phyloP scores from a whole-genome alignment of 2,888 invertebrate species.

The Rhogogaster chlorosoma region DNA sequence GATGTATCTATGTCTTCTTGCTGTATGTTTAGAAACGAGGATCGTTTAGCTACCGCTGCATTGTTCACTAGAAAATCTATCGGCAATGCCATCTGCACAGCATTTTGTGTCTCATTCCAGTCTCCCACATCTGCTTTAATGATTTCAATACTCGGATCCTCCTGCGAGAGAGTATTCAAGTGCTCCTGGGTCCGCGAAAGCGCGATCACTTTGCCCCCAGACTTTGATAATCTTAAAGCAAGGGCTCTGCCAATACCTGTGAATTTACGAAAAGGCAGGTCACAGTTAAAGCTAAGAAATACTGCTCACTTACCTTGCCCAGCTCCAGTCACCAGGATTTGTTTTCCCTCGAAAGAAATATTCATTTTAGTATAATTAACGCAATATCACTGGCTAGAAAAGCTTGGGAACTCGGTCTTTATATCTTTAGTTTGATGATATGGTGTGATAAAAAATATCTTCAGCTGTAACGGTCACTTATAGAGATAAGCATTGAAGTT shows the following conservation, averaged over 20 bases:
- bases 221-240: conserved; percentile 84
- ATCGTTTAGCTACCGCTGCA: conserved; percentile 87
- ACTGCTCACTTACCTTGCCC: conserved; percentile 83
- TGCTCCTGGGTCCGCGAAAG: conserved; percentile 85
- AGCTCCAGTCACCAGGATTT: conserved; percentile 93
- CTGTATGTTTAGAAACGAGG: conserved; percentile 85
- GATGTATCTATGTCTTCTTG: conserved; percentile 85
- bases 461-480: neutral
- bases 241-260: conserved; percentile 86
- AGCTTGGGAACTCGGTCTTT: too few species aligned
- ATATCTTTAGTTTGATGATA: too few species aligned
- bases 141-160: conserved; percentile 83
- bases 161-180: conserved; percentile 83
- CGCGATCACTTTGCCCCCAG: conserved; percentile 89
- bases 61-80: conserved; percentile 95
- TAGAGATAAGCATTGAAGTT: neutral
- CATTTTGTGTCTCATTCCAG: conserved; percentile 86
- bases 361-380: conserved; percentile 79
- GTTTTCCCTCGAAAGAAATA: conserved; percentile 86
- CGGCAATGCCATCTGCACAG: conserved; percentile 81
- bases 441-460: neutral
- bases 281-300: neutral
- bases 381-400: neutral
- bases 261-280: neutral
- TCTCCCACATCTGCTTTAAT: conserved; percentile 86